phyloP scores from a whole-genome alignment of 2,113 vertebrate genomes.

The Urocitellus parryii region DNA sequence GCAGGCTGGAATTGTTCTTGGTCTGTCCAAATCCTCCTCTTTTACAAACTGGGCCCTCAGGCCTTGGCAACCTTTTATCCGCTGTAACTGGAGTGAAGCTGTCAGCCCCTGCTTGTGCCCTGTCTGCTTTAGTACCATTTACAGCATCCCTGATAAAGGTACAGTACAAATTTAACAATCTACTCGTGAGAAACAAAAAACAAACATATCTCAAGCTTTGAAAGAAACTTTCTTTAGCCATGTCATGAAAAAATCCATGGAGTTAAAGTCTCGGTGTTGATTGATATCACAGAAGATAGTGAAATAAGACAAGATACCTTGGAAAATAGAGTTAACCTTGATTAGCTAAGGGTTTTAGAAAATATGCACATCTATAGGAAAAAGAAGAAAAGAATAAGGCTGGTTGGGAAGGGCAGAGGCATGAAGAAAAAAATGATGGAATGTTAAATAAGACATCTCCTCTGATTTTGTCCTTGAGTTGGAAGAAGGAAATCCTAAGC shows the following conservation, averaged over 20 bases:
- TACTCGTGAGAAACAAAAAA: slow-evolving; percentile 68
- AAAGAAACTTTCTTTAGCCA: slow-evolving; percentile 55
- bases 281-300: background rate
- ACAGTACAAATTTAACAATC: slow-evolving; percentile 73
- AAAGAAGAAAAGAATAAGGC: background rate
- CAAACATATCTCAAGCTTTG: slow-evolving; percentile 65
- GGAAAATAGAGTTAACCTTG: background rate
- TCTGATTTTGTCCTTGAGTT: background rate
- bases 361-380: background rate
- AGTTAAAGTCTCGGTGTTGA: background rate
- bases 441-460: background rate
- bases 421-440: background rate
- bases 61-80: slow-evolving; percentile 85
- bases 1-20: slow-evolving; percentile 59
- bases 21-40: slow-evolving; percentile 72
- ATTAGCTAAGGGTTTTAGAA: background rate
- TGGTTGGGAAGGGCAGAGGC: background rate
- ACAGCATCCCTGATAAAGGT: slow-evolving; percentile 81
- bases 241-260: background rate
- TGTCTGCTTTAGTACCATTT: slow-evolving; percentile 83
- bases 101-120: slow-evolving; percentile 84
- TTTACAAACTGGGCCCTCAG: slow-evolving; percentile 68
- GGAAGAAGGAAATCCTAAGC: background rate
- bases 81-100: slow-evolving; percentile 83
- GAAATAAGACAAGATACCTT: background rate